Evolutionary conservation across 1,140 invertebrate species (phyloP), one percentile per base, ranked within the genome.

Genomic region (Apolygus lucorum): DNA sequence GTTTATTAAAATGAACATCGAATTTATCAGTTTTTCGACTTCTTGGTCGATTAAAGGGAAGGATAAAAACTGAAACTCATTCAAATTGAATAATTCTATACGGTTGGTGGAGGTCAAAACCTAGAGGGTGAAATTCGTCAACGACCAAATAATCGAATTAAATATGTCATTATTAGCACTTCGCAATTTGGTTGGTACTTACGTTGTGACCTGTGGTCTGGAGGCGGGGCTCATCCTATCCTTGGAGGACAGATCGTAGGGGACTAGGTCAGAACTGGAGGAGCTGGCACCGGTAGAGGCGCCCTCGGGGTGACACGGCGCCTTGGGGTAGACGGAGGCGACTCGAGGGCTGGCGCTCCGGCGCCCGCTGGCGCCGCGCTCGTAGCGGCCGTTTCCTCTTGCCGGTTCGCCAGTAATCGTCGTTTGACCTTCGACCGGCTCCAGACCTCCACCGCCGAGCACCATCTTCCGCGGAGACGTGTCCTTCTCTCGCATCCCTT

Each of bases 401-500:
- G 34, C 17, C 8, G 17, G 34, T 49, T 49, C 34, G 8, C 34
- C 34, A 49, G 34, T 49, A 49, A 49, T 49, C 34, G 34, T 49
- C 67, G 28, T 17, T 28, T 29, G 52, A 82, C 82, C 49, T 82
- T 80, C 54, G 76, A 74, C 4, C 77, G 73, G 11, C 34, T 17
- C 34, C 34, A 49, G 17, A 49, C 17, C 34, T 49, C 34, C 34
- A 11, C 34, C 34, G 34, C 34, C 17, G 34, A 79, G 76, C 75
- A 84, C 78, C 87, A 89, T 89, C 80, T 90, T 89, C 76, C 88
- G 82, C 70, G 88, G 88, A 75, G 86, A 88, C 71, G 88, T 87
- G 80, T 90, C 87, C 79, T 90, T 90, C 80, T 90, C 88, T 79
- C 89, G 86, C 88, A 90, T 89, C 76, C 8, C 34, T 49, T 17